Evolutionary conservation across 2,113 vertebrate species (phyloP).

Genomic region (Vireo altiloquus): DNA sequence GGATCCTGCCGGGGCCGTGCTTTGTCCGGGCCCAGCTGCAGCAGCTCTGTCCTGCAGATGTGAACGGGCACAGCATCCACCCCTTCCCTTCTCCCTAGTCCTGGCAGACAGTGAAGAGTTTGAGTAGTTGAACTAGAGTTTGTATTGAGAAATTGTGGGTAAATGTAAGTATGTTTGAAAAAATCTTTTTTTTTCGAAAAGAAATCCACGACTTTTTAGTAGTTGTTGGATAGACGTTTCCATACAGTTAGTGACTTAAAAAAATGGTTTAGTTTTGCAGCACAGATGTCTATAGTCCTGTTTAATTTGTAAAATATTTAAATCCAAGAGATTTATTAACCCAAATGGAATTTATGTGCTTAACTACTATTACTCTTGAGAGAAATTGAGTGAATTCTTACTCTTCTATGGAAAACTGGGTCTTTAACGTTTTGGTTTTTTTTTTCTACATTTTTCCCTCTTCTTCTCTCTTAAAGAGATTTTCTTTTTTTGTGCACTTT

Average conservation of each 20-base stretch:
- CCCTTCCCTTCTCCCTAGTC: not conserved
- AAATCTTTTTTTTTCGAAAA: rapidly evolving
- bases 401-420: not conserved
- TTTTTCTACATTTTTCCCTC: not conserved
- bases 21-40: too few relatives aligned
- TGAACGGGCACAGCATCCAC: rapidly evolving
- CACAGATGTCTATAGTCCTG: not conserved
- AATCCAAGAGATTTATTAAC: conserved; percentile 8
- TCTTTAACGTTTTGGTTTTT: conserved; percentile 7
- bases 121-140: not conserved
- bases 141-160: not conserved
- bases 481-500: not conserved
- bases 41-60: not conserved
- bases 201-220: not conserved
- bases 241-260: not conserved
- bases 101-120: not conserved
- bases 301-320: conserved; percentile 25
- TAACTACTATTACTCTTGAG: not conserved
- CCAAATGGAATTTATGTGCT: not conserved
- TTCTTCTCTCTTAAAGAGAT: not conserved
- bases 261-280: not conserved
- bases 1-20: rapidly evolving
- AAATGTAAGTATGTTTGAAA: not conserved
- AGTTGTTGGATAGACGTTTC: not conserved
- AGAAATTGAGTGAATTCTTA: not conserved